These are phyloP conservation scores for Trematomus loennbergii DNA, from an alignment of 2,113 vertebrate genomes.

Conservation along the genomic window DNA sequence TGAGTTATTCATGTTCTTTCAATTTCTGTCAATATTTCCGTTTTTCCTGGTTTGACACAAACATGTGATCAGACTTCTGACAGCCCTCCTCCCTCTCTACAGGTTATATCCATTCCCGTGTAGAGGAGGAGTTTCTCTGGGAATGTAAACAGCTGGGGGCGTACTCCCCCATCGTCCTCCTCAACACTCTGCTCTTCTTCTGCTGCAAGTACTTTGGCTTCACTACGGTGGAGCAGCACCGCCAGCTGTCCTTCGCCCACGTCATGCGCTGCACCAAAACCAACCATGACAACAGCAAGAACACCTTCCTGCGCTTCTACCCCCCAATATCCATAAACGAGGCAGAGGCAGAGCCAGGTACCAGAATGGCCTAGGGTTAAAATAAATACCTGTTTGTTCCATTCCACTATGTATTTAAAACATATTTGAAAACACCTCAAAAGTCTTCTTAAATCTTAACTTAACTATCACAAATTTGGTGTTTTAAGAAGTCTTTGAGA, in stretches of 20 bases:
- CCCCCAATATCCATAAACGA: conserved; percentile 86
- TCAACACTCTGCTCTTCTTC: conserved; percentile 98
- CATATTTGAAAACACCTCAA: too few relatives aligned
- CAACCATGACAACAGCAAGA: conserved; percentile 89
- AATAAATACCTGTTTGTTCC: background rate
- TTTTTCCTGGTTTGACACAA: background rate
- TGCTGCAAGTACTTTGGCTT: conserved; percentile 97
- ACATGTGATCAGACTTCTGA: background rate
- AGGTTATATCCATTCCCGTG: conserved; percentile 95
- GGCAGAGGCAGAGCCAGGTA: conserved; percentile 64
- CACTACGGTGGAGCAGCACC: conserved; percentile 92
- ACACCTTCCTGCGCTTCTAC: conserved; percentile 94
- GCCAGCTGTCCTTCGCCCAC: conserved; percentile 94
- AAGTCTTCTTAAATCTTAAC: too few relatives aligned
- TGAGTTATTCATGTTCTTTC: conserved; percentile 65
- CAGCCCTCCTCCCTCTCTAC: background rate
- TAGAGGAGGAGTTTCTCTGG: conserved; percentile 97
- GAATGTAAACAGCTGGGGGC: conserved; percentile 97
- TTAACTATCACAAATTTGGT: too few relatives aligned
- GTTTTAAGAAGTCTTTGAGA: too few relatives aligned
- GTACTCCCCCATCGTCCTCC: conserved; percentile 96
- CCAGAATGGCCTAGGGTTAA: fast-evolving
- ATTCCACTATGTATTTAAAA: too few relatives aligned
- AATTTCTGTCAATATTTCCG: background rate
- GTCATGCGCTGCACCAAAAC: conserved; percentile 94